Base-by-base conservation (phyloP, 1,140 invertebrate genomes). In the Pseudomyrmex dendroicus region DNA sequence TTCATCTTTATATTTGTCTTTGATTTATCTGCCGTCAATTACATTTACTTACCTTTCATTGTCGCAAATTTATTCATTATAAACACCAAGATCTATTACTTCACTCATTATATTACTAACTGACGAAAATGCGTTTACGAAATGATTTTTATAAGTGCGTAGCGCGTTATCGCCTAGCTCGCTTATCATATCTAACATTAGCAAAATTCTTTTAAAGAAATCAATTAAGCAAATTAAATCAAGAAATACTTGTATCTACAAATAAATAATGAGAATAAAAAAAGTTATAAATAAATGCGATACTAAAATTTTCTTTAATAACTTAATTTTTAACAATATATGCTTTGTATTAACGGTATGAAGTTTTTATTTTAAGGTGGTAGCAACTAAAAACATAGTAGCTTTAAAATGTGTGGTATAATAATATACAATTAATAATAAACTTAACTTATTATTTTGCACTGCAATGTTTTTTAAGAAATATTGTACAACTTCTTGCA, bases 121-220 rank as follows among this genome's bases (percentile, higher is more conserved):
- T 80, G 54, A 61, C 8, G 20, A 48, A 46, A 12, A 25, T n/a
- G 3, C 12, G 15, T 48, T n/a, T 70, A 59, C 20, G 66, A 80
- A 70, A 72, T 80, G 76, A 72, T 57, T 80, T 80, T 80, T 80
- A 80, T 72, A 80, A 80, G 35, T 46, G 44, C 20, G 20, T 52
- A 3, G 7, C 10, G 64, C n/a, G 50, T 80, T 80, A 80, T 80
- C 76, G 4, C 44, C 8, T 78, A 48, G 5, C 22, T 56, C 8
- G 44, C 64, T 78, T 80, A 80, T 80, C 76, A 70, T 80, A 80
- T 80, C 56, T 78, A 50, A 70, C 20, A 57, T 13, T 57, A 35
- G 25, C 44, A 15, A 35, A 80, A 80, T 9, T n/a, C 20, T 72
- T 9, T 70, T 78, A 17, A 2, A 68, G 56, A 13, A 59, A n/a